These are phyloP conservation scores for Pitta sordida DNA, from an alignment of 2,113 vertebrate species.

Conservation along the genomic window DNA sequence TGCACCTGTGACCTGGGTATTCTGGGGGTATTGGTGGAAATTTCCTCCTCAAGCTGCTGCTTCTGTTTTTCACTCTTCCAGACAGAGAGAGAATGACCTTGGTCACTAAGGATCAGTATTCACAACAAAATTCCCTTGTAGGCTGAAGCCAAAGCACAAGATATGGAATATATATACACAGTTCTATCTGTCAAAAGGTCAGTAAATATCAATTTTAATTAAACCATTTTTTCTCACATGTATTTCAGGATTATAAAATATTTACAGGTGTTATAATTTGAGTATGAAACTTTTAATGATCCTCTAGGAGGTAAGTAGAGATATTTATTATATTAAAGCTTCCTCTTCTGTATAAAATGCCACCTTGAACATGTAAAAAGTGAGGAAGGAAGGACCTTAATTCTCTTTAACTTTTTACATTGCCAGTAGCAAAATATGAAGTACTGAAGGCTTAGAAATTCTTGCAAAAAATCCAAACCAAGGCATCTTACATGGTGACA, in stretches of 20 bases:
- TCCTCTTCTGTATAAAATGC: background rate
- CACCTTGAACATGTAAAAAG: background rate
- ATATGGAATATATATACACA: no score
- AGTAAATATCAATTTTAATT: background rate
- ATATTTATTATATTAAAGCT: background rate
- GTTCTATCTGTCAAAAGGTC: background rate
- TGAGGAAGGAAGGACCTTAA: background rate
- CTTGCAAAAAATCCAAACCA: background rate
- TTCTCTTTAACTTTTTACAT: background rate
- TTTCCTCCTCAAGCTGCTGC: no score
- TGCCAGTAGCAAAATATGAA: background rate
- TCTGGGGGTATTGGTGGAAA: no score
- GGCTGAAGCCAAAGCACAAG: no score
- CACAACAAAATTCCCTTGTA: no score
- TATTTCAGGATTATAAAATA: background rate
- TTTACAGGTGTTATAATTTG: background rate
- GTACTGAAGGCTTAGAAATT: background rate
- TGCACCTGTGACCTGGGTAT: no score
- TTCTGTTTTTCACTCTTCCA: no score
- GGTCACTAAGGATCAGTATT: no score
- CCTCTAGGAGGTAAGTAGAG: background rate
- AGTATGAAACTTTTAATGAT: background rate
- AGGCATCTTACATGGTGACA: background rate
- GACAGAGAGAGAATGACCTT: no score
- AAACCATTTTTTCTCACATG: background rate